Evolutionary conservation across 2,113 vertebrate species (phyloP), one percentile per base, ranked within the genome.

Genomic region (Leucoraja erinaceus): DNA sequence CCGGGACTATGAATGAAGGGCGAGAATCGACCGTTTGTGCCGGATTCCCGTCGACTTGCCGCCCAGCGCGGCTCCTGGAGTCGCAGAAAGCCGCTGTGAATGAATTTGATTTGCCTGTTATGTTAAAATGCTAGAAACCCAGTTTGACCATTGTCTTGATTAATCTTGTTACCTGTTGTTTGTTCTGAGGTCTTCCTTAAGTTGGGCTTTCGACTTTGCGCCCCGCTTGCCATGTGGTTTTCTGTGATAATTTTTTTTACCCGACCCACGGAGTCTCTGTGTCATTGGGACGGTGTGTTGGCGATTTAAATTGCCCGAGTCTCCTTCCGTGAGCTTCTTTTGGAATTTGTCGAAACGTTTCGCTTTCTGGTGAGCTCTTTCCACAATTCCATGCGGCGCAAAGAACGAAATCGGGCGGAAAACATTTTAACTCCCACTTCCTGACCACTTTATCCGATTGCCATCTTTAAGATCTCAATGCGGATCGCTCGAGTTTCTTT

Each of bases 31-130:
- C 33, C 68, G 70, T 47, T 72, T 38, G 33, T 91, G 33, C 66
- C 38, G 63, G 90, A 72, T 72, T 91, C 90, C 33, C 90, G 28
- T 38, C 68, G 20, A 25, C 66, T 33, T 18, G 33, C 90, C 33
- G 66, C 59, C 22, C 0, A 0, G 66, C 16, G 47, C 20, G 90
- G 90, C 90, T 72, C 68, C 70, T 91, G 90, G 66, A 91, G 72
- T 22, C 66, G 22, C 66, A 91, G 66, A 47, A 91, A 91, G 90
- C 66, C 18, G 22, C 47, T 84, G 63, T 47, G 33, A 72, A 68
- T 91, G 68, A 91, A 72, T 91, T 70, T 91, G 90, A 91, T 91
- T 91, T 91, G 90, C 90, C 90, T 91, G 66, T 91, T 91, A 72
- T 91, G 90, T 91, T 70, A 91, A 91, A 91, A 91, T 72, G 68